Conservation (phyloP, 2,113 vertebrate genomes). For the Passerina amoena region DNA sequence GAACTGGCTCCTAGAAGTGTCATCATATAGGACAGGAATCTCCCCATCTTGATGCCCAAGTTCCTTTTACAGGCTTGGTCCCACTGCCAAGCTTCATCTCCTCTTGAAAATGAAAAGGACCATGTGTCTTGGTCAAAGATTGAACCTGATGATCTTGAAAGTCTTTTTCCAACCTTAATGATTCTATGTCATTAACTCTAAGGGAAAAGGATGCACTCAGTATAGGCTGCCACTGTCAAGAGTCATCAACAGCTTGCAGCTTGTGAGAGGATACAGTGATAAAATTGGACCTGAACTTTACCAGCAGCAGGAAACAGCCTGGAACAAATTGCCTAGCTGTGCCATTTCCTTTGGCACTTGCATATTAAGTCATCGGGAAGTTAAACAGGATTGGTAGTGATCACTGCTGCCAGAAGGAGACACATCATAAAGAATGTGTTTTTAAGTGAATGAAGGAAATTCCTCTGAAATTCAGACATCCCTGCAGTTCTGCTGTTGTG, state of each 20-base stretch:
- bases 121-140: not conserved
- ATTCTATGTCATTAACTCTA: not conserved
- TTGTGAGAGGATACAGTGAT: not conserved
- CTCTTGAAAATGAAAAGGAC: not conserved
- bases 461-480: not conserved
- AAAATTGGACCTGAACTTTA: constrained; percentile 11
- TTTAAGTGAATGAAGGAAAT: not conserved
- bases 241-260: not conserved
- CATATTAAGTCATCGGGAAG: not conserved
- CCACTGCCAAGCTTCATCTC: not conserved
- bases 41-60: not conserved
- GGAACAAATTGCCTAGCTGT: not conserved
- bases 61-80: not conserved
- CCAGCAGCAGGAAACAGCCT: not conserved
- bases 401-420: not conserved
- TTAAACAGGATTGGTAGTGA: not conserved
- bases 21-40: not conserved
- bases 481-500: not conserved
- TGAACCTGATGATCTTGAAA: not conserved
- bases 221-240: not conserved
- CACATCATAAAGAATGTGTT: not conserved
- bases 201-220: not conserved
- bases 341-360: constrained; percentile 1
- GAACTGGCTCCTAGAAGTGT: not conserved
- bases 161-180: not conserved